Base-by-base conservation (phyloP, 2,888 invertebrate species). In the Pseudococcus jackbeardsleyi region DNA sequence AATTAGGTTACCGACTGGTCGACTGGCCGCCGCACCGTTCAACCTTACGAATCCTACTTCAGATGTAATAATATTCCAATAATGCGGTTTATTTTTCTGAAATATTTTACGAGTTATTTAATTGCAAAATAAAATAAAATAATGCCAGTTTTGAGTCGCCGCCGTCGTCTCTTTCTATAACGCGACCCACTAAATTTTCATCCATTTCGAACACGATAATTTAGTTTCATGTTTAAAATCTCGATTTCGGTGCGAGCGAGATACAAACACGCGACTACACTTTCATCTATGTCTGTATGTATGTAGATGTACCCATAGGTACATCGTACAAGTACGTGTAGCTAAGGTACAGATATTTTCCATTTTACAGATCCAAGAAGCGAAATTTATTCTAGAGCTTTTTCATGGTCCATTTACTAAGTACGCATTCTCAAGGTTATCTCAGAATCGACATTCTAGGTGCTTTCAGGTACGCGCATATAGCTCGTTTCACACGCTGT, bases 101-200 rank as follows among this genome's bases (percentile, higher is more conserved):
- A 72, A 72, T 72, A 33, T 72, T 72, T 72, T 72, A 72, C 72
- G 72, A 72, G 72, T 72, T 33, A 33, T 72, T 72, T 72, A 72
- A 72, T 72, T 72, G 17, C 72, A 17, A 33, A 68, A 59, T 59
- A 59, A 15, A n/a, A 64, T 22, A 8, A 3, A n/a, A n/a, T n/a
- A n/a, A 42, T 5, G 9, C 64, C 11, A 17, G 54, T 64, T 12
- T 8, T 22, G 26, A 5, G 26, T 26, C 68, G 26, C 6, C 64
- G 1, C 26, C 33, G 39, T 19, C 33, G 33, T 33, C 15, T 33
- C 33, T 33, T 0, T 68, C 68, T 8, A 64, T 68, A 33, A 33
- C 72, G 9, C 33, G 72, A 72, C 72, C 72, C 72, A 72, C 6
- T 68, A 68, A 72, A 72, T 64, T 64, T 64, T 64, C 64, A 64